Evolutionary conservation across 2,888 invertebrate species (phyloP), one percentile per base, ranked within the genome.

Genomic region (Mylabris sibirica): DNA sequence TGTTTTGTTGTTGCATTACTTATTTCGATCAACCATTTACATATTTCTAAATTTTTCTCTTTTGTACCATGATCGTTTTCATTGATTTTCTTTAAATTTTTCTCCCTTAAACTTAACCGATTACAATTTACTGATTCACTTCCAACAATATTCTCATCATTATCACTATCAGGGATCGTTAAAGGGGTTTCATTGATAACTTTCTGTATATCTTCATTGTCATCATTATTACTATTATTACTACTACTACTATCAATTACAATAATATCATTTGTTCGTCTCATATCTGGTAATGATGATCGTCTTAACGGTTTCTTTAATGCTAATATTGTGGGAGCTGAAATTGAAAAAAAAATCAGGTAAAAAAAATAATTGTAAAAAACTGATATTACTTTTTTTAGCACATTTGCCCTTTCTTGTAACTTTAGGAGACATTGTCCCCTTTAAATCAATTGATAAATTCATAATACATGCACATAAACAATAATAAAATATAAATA

Each of bases 381-480:
- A 65, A 65, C 60, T 63, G 63, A 70, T 64, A n/a, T n/a, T 75
- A 78, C 76, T 72, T 72, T 74, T 76, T 67, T 72, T 75, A 30
- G 72, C 68, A 35, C 71, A 72, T 69, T 76, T 76, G 60, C 75
- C 75, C 26, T 75, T 65, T 44, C 72, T 71, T 65, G 75, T 77
- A 67, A 79, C 68, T 72, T 77, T 79, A 30, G 83, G 82, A n/a
- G 82, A 81, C 81, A 82, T 81, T 9, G 81, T 76, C 71, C 81
- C 78, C 60, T 80, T 66, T 64, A 82, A 71, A 67, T 76, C 74
- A 67, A 80, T 75, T n/a, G 80, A 79, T 57, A 75, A 72, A 53
- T 81, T 75, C 78, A 81, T 79, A 67, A 8, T 17, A 24, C 9
- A 57, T 14, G 24, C 24, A 24, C 3, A 53, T 44, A 44, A 17